Percentiles rank a stretch among this genome's conserved stretches.
These are phyloP conservation scores for Siphamia tubifer DNA, from an alignment of 2,113 vertebrate genomes.

Conservation along the genomic window DNA sequence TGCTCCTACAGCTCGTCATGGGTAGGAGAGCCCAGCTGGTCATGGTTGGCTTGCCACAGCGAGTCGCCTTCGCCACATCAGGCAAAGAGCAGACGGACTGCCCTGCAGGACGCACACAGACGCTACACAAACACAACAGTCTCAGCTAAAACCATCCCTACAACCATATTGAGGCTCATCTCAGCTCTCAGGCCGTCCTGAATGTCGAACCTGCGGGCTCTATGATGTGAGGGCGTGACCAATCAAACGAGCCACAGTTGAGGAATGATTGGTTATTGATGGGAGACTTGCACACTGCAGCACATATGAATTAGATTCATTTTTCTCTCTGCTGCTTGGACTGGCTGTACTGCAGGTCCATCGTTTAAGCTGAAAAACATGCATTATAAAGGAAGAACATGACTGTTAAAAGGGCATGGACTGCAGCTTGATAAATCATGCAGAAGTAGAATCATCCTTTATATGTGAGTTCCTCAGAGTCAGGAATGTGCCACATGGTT, in stretches of 20 bases:
- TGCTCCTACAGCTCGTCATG: constrained; percentile 30
- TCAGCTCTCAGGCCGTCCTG: background rate
- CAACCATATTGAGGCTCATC: background rate
- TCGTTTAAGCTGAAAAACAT: constrained; percentile 41
- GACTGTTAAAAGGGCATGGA: constrained; percentile 52
- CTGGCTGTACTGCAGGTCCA: constrained; percentile 14
- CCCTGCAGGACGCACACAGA: constrained; percentile 50
- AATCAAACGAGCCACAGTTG: constrained; percentile 33
- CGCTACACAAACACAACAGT: constrained; percentile 25
- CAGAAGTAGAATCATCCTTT: background rate
- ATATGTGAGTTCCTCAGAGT: background rate
- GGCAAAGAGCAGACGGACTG: constrained; percentile 59
- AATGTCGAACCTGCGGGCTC: constrained; percentile 27
- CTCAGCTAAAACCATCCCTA: background rate
- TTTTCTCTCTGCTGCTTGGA: background rate
- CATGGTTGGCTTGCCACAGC: constrained; percentile 57
- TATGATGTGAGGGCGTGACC: constrained; percentile 13
- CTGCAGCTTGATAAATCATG: background rate
- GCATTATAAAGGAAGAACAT: constrained; percentile 63
- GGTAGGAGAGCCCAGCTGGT: constrained; percentile 60
- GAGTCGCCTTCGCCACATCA: constrained; percentile 44
- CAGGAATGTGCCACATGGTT: background rate
- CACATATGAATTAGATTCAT: constrained; percentile 16
- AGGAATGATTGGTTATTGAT: constrained; percentile 47
- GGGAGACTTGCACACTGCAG: constrained; percentile 32